Evolutionary conservation across 2,113 vertebrate genomes (phyloP).

Genomic region (Varanus komodoensis): DNA sequence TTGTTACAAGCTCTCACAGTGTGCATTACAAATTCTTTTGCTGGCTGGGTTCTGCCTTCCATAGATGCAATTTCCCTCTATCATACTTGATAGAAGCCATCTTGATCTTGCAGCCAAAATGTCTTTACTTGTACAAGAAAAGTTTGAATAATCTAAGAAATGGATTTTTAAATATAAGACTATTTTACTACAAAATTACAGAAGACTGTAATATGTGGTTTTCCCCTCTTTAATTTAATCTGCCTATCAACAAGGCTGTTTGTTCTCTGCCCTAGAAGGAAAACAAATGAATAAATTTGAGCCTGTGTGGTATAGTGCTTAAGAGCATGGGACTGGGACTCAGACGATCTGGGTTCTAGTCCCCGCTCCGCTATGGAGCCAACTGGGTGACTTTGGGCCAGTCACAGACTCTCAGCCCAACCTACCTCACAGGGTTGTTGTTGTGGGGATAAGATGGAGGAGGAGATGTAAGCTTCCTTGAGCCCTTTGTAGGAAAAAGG

Average conservation of each 20-base stretch:
- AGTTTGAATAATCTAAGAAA: constrained; percentile 27
- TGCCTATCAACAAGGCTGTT: background rate
- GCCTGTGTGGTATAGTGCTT: no score
- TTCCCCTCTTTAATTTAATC: constrained; percentile 9
- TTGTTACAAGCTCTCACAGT: constrained; percentile 63
- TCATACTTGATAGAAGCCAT: constrained; percentile 59
- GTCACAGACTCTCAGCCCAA: no score
- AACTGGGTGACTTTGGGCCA: no score
- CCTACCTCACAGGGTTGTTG: no score
- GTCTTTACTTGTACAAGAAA: constrained; percentile 50
- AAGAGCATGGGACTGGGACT: no score
- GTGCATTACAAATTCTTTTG: constrained; percentile 66
- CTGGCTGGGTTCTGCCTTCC: constrained; percentile 58
- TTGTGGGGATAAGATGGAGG: no score
- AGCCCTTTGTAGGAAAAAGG: no score
- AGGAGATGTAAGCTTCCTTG: no score
- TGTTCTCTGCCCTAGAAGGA: background rate
- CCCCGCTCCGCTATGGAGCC: no score
- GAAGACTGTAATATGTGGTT: background rate
- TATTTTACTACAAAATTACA: constrained; percentile 20
- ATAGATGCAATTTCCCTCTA: constrained; percentile 51
- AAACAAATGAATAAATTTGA: background rate
- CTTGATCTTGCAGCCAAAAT: constrained; percentile 48
- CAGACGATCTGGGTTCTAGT: no score
- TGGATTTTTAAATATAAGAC: constrained; percentile 25